Percentiles rank a stretch among this genome's conserved stretches.
phyloP scores from a whole-genome alignment of 2,113 vertebrate genomes.

The Strigops habroptila region DNA sequence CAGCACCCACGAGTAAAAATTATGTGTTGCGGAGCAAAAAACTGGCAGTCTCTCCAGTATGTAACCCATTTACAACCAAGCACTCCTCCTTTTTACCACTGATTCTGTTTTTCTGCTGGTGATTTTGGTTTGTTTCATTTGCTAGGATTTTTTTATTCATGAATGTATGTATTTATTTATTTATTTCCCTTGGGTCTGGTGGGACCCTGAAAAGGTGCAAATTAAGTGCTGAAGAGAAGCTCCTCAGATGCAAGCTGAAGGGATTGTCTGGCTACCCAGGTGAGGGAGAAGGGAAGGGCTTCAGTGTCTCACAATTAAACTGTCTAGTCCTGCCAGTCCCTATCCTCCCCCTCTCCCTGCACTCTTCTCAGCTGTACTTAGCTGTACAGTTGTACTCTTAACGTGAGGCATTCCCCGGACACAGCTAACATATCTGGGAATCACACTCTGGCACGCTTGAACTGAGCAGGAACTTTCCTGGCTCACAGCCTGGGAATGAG shows the following conservation, averaged over 20 bases:
- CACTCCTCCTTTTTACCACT: not conserved
- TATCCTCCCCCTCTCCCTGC: not conserved
- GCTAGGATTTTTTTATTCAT: not conserved
- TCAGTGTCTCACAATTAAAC: not conserved
- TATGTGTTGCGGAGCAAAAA: not conserved
- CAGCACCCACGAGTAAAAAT: not conserved
- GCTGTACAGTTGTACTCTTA: not conserved
- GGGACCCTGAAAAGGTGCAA: not conserved
- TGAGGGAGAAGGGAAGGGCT: not conserved
- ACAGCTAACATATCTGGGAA: not conserved
- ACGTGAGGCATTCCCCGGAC: rapidly evolving
- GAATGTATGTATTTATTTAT: not conserved
- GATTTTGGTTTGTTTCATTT: not conserved
- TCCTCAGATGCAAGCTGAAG: not conserved
- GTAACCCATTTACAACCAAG: not conserved
- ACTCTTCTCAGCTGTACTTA: not conserved
- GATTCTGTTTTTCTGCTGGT: not conserved
- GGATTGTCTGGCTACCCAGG: not conserved
- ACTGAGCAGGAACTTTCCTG: not conserved
- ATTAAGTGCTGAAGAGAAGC: not conserved
- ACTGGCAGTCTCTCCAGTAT: not conserved
- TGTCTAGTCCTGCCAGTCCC: not conserved
- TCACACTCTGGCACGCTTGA: not conserved
- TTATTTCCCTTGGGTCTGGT: not conserved
- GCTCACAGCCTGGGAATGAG: not conserved